Conservation (phyloP, 2,113 vertebrate species). For the Eublepharis macularius region DNA sequence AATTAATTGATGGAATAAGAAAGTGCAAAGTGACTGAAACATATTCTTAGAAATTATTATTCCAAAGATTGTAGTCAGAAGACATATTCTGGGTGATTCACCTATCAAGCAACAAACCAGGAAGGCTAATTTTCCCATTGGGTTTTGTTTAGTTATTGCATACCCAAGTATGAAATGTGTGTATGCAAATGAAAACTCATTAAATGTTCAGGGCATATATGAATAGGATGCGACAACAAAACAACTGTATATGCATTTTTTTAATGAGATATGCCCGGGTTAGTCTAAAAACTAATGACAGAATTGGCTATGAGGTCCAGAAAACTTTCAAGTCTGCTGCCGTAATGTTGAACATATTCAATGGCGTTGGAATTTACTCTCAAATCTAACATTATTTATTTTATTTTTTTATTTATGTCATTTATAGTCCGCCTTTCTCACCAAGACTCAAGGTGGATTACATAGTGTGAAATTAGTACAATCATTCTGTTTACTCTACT, state of each 20-base stretch:
- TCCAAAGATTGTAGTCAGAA: background rate
- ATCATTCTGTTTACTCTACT: background rate
- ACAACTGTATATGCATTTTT: background rate
- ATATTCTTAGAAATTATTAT: background rate
- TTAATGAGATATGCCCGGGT: background rate
- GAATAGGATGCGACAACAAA: background rate
- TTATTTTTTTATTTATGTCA: no score
- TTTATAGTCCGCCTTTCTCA: no score
- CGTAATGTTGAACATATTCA: background rate
- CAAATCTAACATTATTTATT: no score
- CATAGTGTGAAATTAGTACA: no score
- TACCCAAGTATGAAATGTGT: no score
- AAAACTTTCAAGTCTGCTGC: fast-evolving
- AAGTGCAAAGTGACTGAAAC: background rate
- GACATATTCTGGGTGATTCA: no score
- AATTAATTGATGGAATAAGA: background rate
- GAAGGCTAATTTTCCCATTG: background rate
- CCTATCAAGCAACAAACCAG: background rate
- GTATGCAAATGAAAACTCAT: no score
- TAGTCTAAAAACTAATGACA: background rate
- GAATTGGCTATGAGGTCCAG: fast-evolving
- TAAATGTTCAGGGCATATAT: background rate
- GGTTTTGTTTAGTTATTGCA: no score
- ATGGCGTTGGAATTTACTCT: no score
- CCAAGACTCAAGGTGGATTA: no score